These are phyloP conservation scores for Scomber colias DNA, from an alignment of 2,113 vertebrate genomes.

Conservation along the genomic window DNA sequence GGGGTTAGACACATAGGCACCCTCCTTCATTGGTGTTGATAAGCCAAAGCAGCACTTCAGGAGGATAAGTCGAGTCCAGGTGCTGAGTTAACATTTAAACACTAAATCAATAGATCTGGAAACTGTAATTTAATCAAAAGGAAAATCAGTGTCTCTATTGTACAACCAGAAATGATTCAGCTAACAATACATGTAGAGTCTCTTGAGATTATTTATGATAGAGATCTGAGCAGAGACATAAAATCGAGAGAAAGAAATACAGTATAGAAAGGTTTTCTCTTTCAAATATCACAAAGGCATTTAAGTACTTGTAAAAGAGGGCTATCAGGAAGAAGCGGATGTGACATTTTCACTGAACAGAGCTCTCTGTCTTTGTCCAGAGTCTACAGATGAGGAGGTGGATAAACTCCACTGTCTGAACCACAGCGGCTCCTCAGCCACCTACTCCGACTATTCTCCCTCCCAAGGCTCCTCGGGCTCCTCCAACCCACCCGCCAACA, in stretches of 20 bases:
- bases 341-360: conserved; percentile 45
- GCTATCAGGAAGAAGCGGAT: conserved; percentile 10
- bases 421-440: conserved; percentile 99
- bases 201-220: not conserved
- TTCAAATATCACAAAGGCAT: not conserved
- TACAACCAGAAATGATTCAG: not conserved
- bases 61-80: no score
- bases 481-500: conserved; percentile 91
- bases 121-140: not conserved
- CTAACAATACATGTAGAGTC: not conserved
- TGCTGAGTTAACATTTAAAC: not conserved
- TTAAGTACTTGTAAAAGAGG: not conserved
- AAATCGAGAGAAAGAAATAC: not conserved
- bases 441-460: conserved; percentile 99
- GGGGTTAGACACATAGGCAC: no score
- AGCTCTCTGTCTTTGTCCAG: conserved; percentile 77
- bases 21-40: no score
- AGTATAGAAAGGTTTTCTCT: not conserved
- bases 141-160: not conserved
- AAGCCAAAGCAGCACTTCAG: no score
- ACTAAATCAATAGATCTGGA: not conserved
- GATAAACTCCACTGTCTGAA: conserved; percentile 99
- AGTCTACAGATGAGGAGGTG: conserved; percentile 97
- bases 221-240: not conserved
- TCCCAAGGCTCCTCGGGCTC: conserved; percentile 98